Base-by-base conservation (phyloP, 2,888 invertebrate genomes). In the Xanthostigma xanthostigma region DNA sequence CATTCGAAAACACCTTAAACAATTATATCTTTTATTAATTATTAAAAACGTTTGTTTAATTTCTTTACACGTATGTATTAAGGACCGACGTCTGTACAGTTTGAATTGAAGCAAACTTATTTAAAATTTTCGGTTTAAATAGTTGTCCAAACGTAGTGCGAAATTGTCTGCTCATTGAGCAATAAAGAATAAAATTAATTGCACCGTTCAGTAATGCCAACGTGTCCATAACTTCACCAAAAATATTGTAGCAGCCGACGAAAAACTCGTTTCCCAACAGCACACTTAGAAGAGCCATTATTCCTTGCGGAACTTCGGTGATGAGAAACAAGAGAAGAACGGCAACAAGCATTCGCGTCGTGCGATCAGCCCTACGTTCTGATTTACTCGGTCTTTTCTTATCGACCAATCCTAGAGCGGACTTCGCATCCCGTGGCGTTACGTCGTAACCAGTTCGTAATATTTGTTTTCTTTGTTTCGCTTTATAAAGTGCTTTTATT, bases 101-200 rank as follows among this genome's bases (percentile, higher is more conserved):
- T 14, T 17, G 14, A 9, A 12, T 27, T n/a, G 14, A 12, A 34
- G 44, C 11, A 12, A 12, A 41, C 11, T 41, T 41, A 14, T 12
- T 17, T 8, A 41, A 41, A 17, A 47, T 42, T 42, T 38, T 36
- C 10, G 41, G 47, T 53, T 77, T 72, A 60, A 90, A 80, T 58
- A 88, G 67, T 59, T 79, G 76, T 10, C 79, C 72, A 62, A 85
- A 89, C 2, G 85, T 85, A 56, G 78, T 79, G 12, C 95, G 75
- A 65, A 95, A 95, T 73, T 93, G 93, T 53, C 87, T 77, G 52
- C 91, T 92, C 94, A 95, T 94, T 46, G 87, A 76, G 61, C 93
- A 94, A 64, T 94, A 95, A 41, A 95, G 73, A 48, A 94, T 84
- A 62, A 95, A 95, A 67, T 93, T 95, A 50, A 94, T 86, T 1